Base-by-base conservation (phyloP, 2,888 invertebrate species). In the Coecobrya sp. region DNA sequence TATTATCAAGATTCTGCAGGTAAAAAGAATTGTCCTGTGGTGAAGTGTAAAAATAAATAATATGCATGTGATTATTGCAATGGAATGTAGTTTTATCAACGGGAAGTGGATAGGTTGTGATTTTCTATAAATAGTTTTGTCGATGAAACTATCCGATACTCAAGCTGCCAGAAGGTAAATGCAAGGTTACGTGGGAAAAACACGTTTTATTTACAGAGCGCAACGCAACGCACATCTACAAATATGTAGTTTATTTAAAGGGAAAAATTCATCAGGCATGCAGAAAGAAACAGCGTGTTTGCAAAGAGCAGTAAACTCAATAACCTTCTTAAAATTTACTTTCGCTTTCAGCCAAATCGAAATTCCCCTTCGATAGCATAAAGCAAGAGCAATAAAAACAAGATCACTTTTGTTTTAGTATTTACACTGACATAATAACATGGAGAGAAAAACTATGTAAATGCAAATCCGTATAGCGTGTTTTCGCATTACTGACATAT, bases 111-210 rank as follows among this genome's bases (percentile, higher is more conserved):
- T 73, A 79, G 52, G 27, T 19, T 73, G 36, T 42, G 73, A 73
- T 36, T 73, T 73, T 73, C 73, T 73, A 76, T 25, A 25, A 76
- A 76, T 76, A 76, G 76, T 25, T 49, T 49, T 49, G 16, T 76
- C 52, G 45, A 76, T 49, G 52, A 52, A 25, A 52, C 27, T 22
- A 22, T 76, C n/a, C 13, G 76, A 76, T 73, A 73, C 30, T 7
- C 27, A 59, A 30, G 2, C 4, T 68, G 68, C 2, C 49, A 27
- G 25, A 36, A 52, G 55, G 30, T 16, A 49, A 55, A 49, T 52
- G 79, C 84, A 89, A 89, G 82, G 76, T 84, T 89, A 84, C 73
- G 76, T 89, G 89, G 84, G 89, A 84, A 89, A 81, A 89, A 82
- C 65, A 79, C 27, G 87, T n/a, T 36, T 52, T 30, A 27, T 45